Percentiles rank a stretch among this genome's conserved stretches.
Conservation (phyloP, 2,888 invertebrate genomes). For the Tetropium fuscum region DNA sequence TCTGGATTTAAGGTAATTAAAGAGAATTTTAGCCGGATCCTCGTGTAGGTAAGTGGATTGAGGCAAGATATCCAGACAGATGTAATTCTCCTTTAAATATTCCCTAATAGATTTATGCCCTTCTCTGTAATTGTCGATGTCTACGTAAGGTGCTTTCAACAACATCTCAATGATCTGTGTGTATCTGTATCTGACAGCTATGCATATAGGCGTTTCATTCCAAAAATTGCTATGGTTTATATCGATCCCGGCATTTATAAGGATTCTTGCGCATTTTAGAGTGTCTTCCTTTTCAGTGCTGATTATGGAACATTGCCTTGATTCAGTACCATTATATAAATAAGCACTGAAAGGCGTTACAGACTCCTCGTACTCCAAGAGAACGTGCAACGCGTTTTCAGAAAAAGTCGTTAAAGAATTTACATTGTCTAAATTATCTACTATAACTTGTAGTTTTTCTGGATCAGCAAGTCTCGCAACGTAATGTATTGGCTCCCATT, state of each 20-base stretch:
- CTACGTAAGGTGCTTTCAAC: conserved; percentile 34
- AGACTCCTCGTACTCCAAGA: conserved; percentile 43
- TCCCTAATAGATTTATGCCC: conserved; percentile 42
- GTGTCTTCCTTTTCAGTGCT: conserved; percentile 40
- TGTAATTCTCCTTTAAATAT: conserved; percentile 40
- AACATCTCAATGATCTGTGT: conserved; percentile 36
- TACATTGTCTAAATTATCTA: conserved; percentile 22
- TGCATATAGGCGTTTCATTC: conserved; percentile 50
- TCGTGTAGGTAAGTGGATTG: conserved; percentile 29
- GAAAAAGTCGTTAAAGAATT: conserved; percentile 44
- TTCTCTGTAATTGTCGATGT: conserved; percentile 45
- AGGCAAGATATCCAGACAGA: conserved; percentile 22
- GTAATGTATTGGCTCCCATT: conserved; percentile 51
- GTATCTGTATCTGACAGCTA: conserved; percentile 46
- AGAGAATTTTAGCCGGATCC: conserved; percentile 39
- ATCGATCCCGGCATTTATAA: conserved; percentile 46
- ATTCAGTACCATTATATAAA: conserved; percentile 43
- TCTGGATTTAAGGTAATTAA: conserved; percentile 46
- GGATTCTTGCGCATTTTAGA: conserved; percentile 40
- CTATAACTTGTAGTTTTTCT: conserved; percentile 37
- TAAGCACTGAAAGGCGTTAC: conserved; percentile 36
- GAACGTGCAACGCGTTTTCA: conserved; percentile 50
- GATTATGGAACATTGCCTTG: conserved; percentile 39
- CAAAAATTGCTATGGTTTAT: conserved; percentile 51
- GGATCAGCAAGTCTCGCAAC: conserved; percentile 39